Evolutionary conservation across 2,888 invertebrate genomes (phyloP).

Genomic region (Heteromurus nitidus): DNA sequence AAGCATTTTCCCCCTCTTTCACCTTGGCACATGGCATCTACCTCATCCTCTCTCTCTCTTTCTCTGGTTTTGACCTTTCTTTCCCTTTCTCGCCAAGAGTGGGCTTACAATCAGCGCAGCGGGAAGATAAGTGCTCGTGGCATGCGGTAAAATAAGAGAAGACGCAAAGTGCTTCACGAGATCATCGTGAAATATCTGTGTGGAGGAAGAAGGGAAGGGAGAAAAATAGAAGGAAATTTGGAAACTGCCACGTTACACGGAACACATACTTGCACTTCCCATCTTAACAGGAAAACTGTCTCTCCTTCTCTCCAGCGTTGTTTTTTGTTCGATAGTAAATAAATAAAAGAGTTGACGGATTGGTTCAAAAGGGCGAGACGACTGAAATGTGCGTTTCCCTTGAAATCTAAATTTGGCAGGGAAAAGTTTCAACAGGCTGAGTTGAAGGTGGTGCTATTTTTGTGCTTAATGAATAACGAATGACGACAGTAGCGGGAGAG

Average conservation of each 20-base stretch:
- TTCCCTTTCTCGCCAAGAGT: conserved; percentile 24
- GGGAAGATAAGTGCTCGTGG: conserved; percentile 38
- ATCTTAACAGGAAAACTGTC: too few relatives aligned
- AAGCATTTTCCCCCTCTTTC: conserved; percentile 29
- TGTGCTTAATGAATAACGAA: too few relatives aligned
- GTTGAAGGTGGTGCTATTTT: too few relatives aligned
- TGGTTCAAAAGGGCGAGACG: too few relatives aligned
- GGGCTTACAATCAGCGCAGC: too few relatives aligned
- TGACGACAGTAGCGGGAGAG: too few relatives aligned
- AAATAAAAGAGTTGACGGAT: too few relatives aligned
- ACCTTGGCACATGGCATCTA: not conserved
- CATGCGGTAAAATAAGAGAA: conserved; percentile 13
- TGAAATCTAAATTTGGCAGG: too few relatives aligned
- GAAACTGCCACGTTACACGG: conserved; percentile 50
- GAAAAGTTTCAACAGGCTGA: too few relatives aligned
- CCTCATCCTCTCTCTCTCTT: not conserved
- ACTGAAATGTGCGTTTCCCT: too few relatives aligned
- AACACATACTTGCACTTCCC: conserved; percentile 8
- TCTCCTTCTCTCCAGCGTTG: too few relatives aligned
- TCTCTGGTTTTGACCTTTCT: not conserved
- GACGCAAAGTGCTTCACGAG: not conserved
- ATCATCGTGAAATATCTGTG: conserved; percentile 2
- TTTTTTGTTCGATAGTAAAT: too few relatives aligned
- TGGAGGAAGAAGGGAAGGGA: conserved; percentile 11
- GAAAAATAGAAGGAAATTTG: not conserved